Base-by-base conservation (phyloP, 2,113 vertebrate species). In the Calidris pygmaea region DNA sequence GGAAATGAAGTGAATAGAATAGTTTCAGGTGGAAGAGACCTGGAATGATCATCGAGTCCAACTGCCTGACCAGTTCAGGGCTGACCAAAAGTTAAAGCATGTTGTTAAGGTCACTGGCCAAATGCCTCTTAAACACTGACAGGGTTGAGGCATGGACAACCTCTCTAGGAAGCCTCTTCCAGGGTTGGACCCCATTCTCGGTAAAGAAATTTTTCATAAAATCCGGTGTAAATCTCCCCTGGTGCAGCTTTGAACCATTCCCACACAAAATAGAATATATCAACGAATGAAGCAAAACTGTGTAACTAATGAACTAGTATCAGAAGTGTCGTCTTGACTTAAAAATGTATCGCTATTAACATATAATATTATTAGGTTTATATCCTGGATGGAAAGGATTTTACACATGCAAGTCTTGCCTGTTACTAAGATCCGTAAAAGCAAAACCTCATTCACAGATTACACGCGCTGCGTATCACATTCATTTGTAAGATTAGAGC, bases 401-500 rank as follows among this genome's bases (percentile, higher is more conserved):
- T 94, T 89, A 89, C 45, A 34, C 0, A 1, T 6, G 1, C 17
- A 45, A 47, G 29, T 71, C 13, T 79, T 68, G 58, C 41, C 62
- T 87, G 70, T 34, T 90, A 48, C 12, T 58, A 56, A 71, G 30
- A 67, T 35, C 22, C 2, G 5, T 37, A 76, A 68, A 73, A 89
- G 62, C 3, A 18, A 89, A 96, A 76, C 5, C 41, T 76, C 68
- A 30, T 56, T 85, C 67, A 72, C n/a, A 79, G 73, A 58, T 78
- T 65, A 14, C 21, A 45, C 52, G 15, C 48, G 12, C 62, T 53
- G 66, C 6, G 1, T n/a, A 65, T 53, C 63, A 39, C 24, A 22
- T 13, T 72, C 60, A 70, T 96, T 87, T 96, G 86, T 91, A 95
- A 95, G 94, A 95, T 96, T 53, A 96, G 84, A 96, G 89, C 66